Base-by-base conservation (phyloP, 1,140 invertebrate species). In the Chlorops oryzae region DNA sequence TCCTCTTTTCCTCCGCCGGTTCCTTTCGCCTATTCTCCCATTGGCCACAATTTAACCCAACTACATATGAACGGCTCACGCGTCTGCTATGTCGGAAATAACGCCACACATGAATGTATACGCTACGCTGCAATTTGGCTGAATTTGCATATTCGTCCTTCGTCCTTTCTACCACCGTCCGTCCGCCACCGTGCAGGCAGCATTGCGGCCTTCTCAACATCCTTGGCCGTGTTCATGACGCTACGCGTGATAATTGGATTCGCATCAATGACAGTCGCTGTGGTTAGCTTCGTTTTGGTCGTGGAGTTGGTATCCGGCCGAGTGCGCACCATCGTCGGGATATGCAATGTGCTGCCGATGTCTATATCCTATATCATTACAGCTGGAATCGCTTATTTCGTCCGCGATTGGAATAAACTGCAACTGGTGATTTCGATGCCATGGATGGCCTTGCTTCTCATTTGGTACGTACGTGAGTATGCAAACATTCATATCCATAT, bases 211-310 rank as follows among this genome's bases (percentile, higher is more conserved):
- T 78, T 85, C 52, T 76, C 78, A 15, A 78, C 78, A 17, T 82
- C 81, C 59, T 82, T 82, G 69, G 66, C 80, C 50, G 73, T 84
- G 53, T 86, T 81, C 72, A 73, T 85, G 35, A 59, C 80, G 6
- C 73, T 85, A 23, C 70, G 84, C 57, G 75, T 81, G 47, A 57
- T 81, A 21, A 77, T 86, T 60, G 83, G 84, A 41, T 80, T 87
- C 52, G 81, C 84, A 27, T 84, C 81, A 37, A 72, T 72, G 70
- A 69, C 65, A 50, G 82, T 86, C 23, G 82, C 82, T 23, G 81
- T 85, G 49, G 83, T 86, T n/a, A 83, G 83, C 40, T 86, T 86
- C 58, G 83, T 87, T 17, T 66, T 86, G 53, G 79, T 81, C 32
- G 81, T 86, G 45, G 84, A 86, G 62, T 58, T 86, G 38, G 83